phyloP scores from a whole-genome alignment of 2,797 vertebrate genomes.

The Simalia tracyae region DNA sequence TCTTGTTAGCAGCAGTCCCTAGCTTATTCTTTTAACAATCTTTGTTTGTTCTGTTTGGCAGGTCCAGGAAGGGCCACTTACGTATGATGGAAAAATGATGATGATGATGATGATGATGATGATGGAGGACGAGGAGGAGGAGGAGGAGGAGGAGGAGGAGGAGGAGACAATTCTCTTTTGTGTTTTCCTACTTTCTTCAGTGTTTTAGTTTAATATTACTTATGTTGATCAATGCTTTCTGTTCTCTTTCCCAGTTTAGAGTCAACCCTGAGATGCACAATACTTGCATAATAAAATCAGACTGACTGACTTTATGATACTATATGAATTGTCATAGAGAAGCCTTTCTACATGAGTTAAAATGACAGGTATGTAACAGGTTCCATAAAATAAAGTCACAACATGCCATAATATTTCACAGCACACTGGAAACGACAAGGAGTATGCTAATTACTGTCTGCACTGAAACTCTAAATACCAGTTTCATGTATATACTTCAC shows the following conservation, averaged over 20 bases:
- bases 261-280: constrained; percentile 57
- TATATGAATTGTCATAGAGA: constrained; percentile 70
- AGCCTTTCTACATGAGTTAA: constrained; percentile 71
- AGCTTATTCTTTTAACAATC: not conserved
- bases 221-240: not conserved
- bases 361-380: constrained; percentile 71
- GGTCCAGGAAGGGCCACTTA: not conserved
- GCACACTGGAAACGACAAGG: constrained; percentile 66
- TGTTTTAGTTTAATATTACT: constrained; percentile 42
- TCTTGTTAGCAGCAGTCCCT: not conserved
- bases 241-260: constrained; percentile 54
- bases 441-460: constrained; percentile 64
- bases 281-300: constrained; percentile 66
- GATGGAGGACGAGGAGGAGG: too few relatives aligned
- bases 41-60: not conserved
- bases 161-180: constrained; percentile 32
- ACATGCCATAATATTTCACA: constrained; percentile 75
- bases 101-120: not conserved
- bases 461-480: constrained; percentile 62
- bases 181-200: constrained; percentile 34
- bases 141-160: not conserved
- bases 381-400: constrained; percentile 71
- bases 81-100: not conserved
- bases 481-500: constrained; percentile 63
- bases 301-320: constrained; percentile 70